Base-by-base conservation (phyloP, 2,888 invertebrate species). In the Drosophila koepferae region DNA sequence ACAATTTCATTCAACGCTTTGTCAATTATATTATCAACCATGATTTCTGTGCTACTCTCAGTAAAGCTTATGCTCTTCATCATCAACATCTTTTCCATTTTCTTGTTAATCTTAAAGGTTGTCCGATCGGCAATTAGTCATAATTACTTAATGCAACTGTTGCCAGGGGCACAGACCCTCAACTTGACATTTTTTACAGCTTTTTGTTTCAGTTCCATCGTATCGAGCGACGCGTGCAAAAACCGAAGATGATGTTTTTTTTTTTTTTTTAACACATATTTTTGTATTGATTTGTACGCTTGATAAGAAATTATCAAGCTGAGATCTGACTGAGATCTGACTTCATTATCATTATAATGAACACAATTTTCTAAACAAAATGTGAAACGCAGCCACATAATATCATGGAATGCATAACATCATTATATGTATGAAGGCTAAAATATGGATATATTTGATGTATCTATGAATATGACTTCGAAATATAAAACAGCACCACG, bases 81-180 rank as follows among this genome's bases (percentile, higher is more conserved):
- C 20, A 20, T 20, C 20, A 20, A 20, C 20, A 38, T 34, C 28
- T 44, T 46, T 59, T 65, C 18, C 28, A 18, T 64, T 64, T 54
- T 31, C 28, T 67, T 73, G 56, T 38, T 31, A 23, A 10, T n/a
- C 55, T 53, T 67, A 49, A 67, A 70, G 82, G 59, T 63, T 78
- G 75, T 66, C 60, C 63, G 74, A 58, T 69, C 36, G 59, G 56
- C 71, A 62, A 82, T 84, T 88, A 78, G 88, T 86, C 83, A 86
- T 76, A 82, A 88, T 82, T 86, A 65, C 53, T 54, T 40, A 77
- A 77, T 56, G 34, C 49, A 74, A 70, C 72, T 68, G 66, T 77
- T 81, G 77, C 77, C 76, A 65, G 55, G 16, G 73, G 77, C 51
- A 31, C 20, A 49, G 75, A 65, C 82, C 86, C 69, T 72, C 74